phyloP scores from a whole-genome alignment of 2,888 invertebrate genomes.

The Latheticus oryzae region DNA sequence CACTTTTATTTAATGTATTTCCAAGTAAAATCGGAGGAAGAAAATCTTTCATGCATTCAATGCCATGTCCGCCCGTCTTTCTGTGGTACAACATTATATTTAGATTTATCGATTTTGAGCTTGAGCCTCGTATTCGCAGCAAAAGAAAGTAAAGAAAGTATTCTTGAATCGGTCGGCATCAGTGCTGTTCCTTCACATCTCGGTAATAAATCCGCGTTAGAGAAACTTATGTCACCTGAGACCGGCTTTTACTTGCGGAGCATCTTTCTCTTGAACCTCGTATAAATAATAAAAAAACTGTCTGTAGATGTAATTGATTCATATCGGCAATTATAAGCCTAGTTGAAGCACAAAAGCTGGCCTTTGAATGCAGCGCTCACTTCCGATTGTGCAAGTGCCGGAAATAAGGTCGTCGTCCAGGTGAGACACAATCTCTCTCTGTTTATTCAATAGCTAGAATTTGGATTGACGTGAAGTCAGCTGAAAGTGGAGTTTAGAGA shows the following conservation, averaged over 20 bases:
- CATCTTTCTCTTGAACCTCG: constrained; percentile 23
- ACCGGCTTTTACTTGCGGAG: constrained; percentile 39
- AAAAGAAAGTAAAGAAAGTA: constrained; percentile 41
- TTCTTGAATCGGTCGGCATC: constrained; percentile 6
- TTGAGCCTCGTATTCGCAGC: constrained; percentile 27
- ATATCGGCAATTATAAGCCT: constrained; percentile 26
- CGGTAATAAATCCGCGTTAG: constrained; percentile 44
- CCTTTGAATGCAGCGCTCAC: constrained; percentile 50
- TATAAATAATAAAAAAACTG: constrained; percentile 36
- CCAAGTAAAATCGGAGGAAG: no score
- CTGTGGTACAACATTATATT: no score
- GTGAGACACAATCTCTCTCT: no score
- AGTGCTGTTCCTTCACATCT: constrained; percentile 37
- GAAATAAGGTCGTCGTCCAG: constrained; percentile 55
- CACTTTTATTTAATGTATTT: no score
- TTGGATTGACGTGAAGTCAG: constrained; percentile 39
- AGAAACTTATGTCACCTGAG: constrained; percentile 45
- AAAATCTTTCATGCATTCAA: no score
- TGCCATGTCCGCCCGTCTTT: no score
- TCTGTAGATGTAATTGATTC: constrained; percentile 28
- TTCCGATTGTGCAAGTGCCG: constrained; percentile 55
- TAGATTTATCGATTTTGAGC: constrained; percentile 16
- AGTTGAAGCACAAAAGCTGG: constrained; percentile 24
- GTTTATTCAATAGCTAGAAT: no score
- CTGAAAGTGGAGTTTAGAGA: constrained; percentile 39